Conservation (phyloP, 2,797 vertebrate species). For the Notamacropus eugenii region DNA sequence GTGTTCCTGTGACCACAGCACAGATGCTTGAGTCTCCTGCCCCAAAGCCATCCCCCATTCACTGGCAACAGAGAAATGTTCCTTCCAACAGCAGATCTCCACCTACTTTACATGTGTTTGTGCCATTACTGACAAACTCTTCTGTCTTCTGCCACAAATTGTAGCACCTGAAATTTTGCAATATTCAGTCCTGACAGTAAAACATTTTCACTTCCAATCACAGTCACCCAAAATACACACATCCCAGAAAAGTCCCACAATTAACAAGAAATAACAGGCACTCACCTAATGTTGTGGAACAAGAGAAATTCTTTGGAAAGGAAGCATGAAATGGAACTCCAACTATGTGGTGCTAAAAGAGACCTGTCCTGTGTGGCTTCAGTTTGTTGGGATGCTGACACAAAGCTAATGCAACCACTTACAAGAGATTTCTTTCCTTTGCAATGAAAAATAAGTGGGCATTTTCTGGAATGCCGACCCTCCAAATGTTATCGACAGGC, state of each 20-base stretch:
- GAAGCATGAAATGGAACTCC: constrained; percentile 19
- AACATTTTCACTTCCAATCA: not conserved
- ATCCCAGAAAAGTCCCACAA: not conserved
- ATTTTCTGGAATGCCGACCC: not conserved
- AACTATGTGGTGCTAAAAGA: not conserved
- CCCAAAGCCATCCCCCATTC: not conserved
- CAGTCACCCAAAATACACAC: not conserved
- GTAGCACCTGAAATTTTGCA: not conserved
- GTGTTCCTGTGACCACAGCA: not conserved
- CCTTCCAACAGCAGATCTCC: constrained; percentile 1
- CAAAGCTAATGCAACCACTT: not conserved
- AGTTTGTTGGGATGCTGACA: not conserved
- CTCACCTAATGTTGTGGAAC: not conserved
- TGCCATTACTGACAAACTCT: not conserved
- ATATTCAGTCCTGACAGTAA: constrained; percentile 36
- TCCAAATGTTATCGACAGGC: not conserved
- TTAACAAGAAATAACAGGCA: constrained; percentile 23
- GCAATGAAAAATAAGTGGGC: constrained; percentile 31
- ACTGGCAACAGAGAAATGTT: not conserved
- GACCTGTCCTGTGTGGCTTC: not conserved
- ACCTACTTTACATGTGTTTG: not conserved
- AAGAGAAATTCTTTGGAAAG: constrained; percentile 34
- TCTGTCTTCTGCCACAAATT: not conserved
- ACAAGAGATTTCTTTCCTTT: not conserved
- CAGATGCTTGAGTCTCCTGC: not conserved